Conservation (phyloP, 2,797 vertebrate genomes). For the Loriculus beryllinus region DNA sequence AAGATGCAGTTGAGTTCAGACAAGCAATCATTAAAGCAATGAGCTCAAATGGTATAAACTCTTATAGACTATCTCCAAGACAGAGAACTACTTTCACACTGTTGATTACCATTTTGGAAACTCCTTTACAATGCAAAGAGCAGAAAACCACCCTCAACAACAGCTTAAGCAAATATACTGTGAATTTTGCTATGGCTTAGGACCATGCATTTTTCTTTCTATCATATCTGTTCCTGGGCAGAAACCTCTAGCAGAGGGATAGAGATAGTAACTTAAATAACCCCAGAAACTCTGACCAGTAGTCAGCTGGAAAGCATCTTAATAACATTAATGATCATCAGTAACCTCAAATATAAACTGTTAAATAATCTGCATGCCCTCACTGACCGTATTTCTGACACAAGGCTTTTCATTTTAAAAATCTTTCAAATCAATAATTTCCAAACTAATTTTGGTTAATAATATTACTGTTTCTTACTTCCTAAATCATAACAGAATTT, state of each 20-base stretch:
- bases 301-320: not conserved
- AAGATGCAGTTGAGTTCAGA: not conserved
- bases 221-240: not conserved
- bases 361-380: not conserved
- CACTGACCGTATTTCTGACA: not conserved
- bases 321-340: not conserved
- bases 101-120: not conserved
- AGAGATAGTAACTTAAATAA: not conserved
- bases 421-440: not conserved
- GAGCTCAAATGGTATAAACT: not conserved
- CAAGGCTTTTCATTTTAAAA: constrained; percentile 17
- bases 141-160: not conserved
- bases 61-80: not conserved
- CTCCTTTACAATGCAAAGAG: not conserved
- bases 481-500: not conserved
- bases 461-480: not conserved
- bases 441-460: not conserved
- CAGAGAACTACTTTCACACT: not conserved
- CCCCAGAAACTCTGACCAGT: not conserved
- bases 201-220: not conserved
- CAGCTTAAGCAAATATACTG: not conserved
- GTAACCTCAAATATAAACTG: not conserved
- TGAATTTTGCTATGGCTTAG: not conserved
- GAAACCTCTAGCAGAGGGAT: not conserved
- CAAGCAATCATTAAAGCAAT: not conserved